Conservation (phyloP, 2,113 vertebrate species). For the Scophthalmus maximus region DNA sequence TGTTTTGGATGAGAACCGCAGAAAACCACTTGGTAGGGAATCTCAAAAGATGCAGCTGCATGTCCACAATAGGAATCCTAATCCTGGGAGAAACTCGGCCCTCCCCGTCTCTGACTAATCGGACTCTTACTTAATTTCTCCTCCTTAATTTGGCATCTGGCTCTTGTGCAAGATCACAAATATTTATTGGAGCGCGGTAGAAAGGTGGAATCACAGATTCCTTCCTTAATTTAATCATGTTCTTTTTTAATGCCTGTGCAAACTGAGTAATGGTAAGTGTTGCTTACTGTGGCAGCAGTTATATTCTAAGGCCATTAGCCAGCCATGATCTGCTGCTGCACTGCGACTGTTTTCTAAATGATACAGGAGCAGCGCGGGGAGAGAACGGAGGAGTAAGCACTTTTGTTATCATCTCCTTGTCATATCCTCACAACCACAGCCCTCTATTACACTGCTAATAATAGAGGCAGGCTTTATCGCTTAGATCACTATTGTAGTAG, state of each 20-base stretch:
- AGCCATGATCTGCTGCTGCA: conserved; percentile 58
- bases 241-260: conserved; percentile 53
- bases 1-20: conserved; percentile 48
- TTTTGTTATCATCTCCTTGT: conserved; percentile 77
- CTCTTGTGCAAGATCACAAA: conserved; percentile 22
- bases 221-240: conserved; percentile 54
- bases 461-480: conserved; percentile 68
- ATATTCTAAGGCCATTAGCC: conserved; percentile 70
- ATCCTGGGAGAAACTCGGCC: conserved; percentile 20
- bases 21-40: conserved; percentile 27
- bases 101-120: conserved; percentile 15
- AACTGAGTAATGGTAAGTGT: conserved; percentile 70
- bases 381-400: conserved; percentile 71
- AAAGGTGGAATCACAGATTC: conserved; percentile 27
- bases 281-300: conserved; percentile 64
- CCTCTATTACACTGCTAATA: conserved; percentile 73
- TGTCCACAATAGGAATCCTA: conserved; percentile 26
- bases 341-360: conserved; percentile 72
- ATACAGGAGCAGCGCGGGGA: conserved; percentile 62
- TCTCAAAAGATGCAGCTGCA: conserved; percentile 36
- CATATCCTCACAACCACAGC: conserved; percentile 65
- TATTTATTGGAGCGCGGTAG: conserved; percentile 38
- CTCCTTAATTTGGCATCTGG: conserved; percentile 32
- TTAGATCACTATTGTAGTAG: conserved; percentile 54
- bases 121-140: conserved; percentile 30